These are phyloP conservation scores for Thera britannica DNA, from an alignment of 2,888 invertebrate species.

Conservation along the genomic window DNA sequence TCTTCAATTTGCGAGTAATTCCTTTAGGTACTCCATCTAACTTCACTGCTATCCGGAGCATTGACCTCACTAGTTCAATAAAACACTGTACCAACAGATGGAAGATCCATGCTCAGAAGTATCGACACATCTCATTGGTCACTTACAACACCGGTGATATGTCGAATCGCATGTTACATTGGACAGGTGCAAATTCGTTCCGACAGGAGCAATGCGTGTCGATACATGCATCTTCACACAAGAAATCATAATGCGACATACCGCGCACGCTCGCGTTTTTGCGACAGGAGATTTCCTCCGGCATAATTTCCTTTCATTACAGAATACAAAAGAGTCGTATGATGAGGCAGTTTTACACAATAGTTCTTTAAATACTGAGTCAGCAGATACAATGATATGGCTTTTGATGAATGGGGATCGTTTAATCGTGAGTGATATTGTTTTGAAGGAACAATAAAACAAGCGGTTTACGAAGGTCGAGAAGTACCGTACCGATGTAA, in stretches of 20 bases:
- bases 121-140: neutral
- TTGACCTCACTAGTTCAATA: neutral
- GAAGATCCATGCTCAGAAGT: neutral
- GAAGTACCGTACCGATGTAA: neutral
- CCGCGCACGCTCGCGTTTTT: slow-evolving; percentile 35
- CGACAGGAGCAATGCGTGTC: slow-evolving; percentile 30
- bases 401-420: slow-evolving; percentile 2
- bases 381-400: slow-evolving; percentile 11
- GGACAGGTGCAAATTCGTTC: slow-evolving; percentile 32
- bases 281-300: slow-evolving; percentile 26
- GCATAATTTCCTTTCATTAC: slow-evolving; percentile 23
- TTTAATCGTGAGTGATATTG: neutral
- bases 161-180: slow-evolving; percentile 3
- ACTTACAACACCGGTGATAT: neutral
- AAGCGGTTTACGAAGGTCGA: neutral
- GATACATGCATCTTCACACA: slow-evolving; percentile 13
- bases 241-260: slow-evolving; percentile 33
- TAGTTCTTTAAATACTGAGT: slow-evolving; percentile 15
- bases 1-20: neutral
- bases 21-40: too few species aligned
- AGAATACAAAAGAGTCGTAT: slow-evolving; percentile 15
- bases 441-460: neutral
- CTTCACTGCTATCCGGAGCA: neutral
- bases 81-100: neutral
- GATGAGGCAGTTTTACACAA: slow-evolving; percentile 26